Percentiles rank a stretch among this genome's conserved stretches.
Evolutionary conservation across 2,113 vertebrate species (phyloP).

Genomic region (Platichthys stellatus): DNA sequence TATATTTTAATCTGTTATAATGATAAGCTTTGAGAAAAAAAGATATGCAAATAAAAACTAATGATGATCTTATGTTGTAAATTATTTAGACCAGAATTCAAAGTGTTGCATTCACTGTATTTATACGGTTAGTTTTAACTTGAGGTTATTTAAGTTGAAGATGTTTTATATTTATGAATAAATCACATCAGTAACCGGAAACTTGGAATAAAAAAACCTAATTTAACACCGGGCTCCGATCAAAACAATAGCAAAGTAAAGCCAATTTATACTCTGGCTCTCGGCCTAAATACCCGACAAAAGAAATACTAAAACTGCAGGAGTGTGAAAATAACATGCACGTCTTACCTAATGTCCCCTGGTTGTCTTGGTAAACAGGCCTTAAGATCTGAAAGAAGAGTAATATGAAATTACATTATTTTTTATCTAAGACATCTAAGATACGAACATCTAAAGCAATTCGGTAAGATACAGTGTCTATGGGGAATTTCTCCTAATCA

Average conservation of each 20-base stretch:
- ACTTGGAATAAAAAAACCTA: background rate
- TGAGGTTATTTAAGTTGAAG: background rate
- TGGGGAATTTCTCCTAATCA: background rate
- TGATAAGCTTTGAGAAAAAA: background rate
- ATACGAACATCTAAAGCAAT: background rate
- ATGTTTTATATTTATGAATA: background rate
- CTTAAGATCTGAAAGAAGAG: constrained; percentile 86
- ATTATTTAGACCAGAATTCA: no score
- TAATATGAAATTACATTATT: constrained; percentile 26
- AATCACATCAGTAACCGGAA: background rate
- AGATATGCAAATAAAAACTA: background rate
- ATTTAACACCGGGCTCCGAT: constrained; percentile 18
- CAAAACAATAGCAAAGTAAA: constrained; percentile 13
- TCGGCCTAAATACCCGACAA: background rate
- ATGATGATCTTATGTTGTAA: no score
- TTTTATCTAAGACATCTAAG: background rate
- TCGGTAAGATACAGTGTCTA: background rate
- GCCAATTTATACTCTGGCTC: constrained; percentile 10
- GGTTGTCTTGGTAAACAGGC: constrained; percentile 88
- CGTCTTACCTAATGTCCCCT: constrained; percentile 84
- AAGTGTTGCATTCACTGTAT: background rate
- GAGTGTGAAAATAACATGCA: background rate
- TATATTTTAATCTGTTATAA: background rate
- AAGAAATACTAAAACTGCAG: background rate
- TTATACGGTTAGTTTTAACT: background rate